Conservation (phyloP, 1,140 invertebrate genomes). For the Drosophila navojoa region DNA sequence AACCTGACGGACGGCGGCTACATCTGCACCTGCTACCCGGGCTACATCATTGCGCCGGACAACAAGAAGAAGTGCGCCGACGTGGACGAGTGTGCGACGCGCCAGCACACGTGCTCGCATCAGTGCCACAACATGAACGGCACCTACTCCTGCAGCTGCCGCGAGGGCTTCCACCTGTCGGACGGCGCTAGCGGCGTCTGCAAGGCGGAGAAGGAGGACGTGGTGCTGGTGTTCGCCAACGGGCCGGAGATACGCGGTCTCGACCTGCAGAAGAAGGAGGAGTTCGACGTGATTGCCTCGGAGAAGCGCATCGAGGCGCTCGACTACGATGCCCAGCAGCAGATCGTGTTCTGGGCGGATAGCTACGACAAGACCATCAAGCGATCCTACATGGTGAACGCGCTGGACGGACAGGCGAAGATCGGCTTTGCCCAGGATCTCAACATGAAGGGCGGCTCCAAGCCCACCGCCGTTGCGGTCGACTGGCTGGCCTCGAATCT, state of each 20-base stretch:
- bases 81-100: conserved; percentile 94
- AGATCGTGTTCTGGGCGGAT: conserved; percentile 97
- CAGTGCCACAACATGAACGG: conserved; percentile 96
- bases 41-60: conserved; percentile 91
- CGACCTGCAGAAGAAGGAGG: conserved; percentile 87
- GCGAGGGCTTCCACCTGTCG: conserved; percentile 91
- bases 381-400: conserved; percentile 94
- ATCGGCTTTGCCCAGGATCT: conserved; percentile 95
- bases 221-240: conserved; percentile 89
- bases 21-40: conserved; percentile 94
- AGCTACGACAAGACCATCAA: conserved; percentile 95
- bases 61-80: conserved; percentile 93
- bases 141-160: conserved; percentile 94
- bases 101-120: conserved; percentile 95
- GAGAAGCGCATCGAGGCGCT: conserved; percentile 94
- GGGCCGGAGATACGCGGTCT: conserved; percentile 94
- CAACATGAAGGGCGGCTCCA: conserved; percentile 91
- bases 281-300: conserved; percentile 90
- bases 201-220: conserved; percentile 87
- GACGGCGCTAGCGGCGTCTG: conserved; percentile 93
- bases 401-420: conserved; percentile 89
- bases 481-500: conserved; percentile 97
- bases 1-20: conserved; percentile 93
- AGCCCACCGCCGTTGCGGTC: conserved; percentile 93
- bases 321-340: conserved; percentile 92